Base-by-base conservation (phyloP, 2,888 invertebrate species). In the Metalampra italica region DNA sequence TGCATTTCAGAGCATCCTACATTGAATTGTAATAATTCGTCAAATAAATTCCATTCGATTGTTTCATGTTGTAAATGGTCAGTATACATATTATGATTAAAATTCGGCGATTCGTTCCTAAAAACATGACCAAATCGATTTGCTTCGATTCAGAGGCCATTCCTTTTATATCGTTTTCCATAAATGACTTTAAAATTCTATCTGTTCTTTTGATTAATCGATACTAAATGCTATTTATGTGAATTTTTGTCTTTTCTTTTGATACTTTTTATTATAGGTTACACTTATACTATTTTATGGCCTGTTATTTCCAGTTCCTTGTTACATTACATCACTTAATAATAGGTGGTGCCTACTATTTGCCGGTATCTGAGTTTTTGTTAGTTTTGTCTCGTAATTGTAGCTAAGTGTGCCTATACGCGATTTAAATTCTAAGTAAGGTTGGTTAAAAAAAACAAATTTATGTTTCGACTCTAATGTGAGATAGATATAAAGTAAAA, bases 121-220 rank as follows among this genome's bases (percentile, higher is more conserved):
- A 57, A 65, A 57, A 65, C 62, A 65, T 57, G 57, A 59, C 52
- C 64, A n/a, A 78, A 80, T 80, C 70, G 68, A 79, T 79, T 79
- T 50, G 76, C 52, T 66, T 76, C 73, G 72, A 70, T 68, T 76
- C 63, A 57, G 57, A 66, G 69, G 50, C 54, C 49, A 55, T 55
- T 51, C 46, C 52, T 48, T 7, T 9, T 38, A 42, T 29, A 32
- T 9, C 46, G 29, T 39, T 46, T 40, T 29, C 36, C 36, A 14
- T 34, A 29, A 29, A 42, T 41, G n/a, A 42, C 29, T 29, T n/a
- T n/a, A 29, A 40, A 42, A 29, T 42, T 29, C 14, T 22, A n/a
- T 14, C 39, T 15, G 39, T 39, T 39, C 11, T 11, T 2, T 9
- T 11, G 9, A 9, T 11, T 34, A 34, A 11, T 11, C 34, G 11